Percentiles rank a stretch among this genome's conserved stretches.
These are phyloP conservation scores for Diprion similis DNA, from an alignment of 1,140 invertebrate genomes.

Conservation along the genomic window DNA sequence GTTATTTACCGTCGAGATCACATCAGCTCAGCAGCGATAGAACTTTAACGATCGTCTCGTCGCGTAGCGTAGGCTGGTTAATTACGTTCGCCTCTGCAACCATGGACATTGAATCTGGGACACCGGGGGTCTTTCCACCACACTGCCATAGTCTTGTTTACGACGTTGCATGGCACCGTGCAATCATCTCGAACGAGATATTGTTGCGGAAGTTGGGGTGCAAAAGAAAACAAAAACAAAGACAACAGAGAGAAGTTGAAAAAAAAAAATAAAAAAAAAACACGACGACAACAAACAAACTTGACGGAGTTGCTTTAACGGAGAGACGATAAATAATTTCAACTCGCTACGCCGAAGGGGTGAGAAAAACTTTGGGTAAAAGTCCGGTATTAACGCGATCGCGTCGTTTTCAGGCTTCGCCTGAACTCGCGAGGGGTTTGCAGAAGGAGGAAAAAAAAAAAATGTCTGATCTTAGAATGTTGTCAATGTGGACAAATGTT, in stretches of 20 bases:
- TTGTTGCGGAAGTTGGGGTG: background rate
- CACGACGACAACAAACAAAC: too few relatives aligned
- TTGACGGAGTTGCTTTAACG: background rate
- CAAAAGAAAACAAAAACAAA: background rate
- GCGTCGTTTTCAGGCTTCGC: too few relatives aligned
- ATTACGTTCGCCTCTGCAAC: background rate
- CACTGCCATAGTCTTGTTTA: background rate
- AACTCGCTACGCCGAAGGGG: too few relatives aligned
- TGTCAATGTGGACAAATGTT: too few relatives aligned
- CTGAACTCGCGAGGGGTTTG: too few relatives aligned
- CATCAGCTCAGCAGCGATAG: background rate
- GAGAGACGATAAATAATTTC: too few relatives aligned
- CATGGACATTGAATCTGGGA: background rate
- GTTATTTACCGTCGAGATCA: background rate
- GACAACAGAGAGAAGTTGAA: background rate
- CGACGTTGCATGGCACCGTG: background rate
- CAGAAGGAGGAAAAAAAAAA: too few relatives aligned
- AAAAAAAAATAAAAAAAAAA: slow-evolving; percentile 8
- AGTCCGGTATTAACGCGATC: too few relatives aligned
- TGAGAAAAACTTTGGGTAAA: too few relatives aligned
- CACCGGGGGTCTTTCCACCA: background rate
- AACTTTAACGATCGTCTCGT: background rate
- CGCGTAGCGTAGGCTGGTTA: background rate
- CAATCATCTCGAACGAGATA: too few relatives aligned
- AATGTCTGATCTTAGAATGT: too few relatives aligned